Percentiles rank a stretch among this genome's conserved stretches.
phyloP scores from a whole-genome alignment of 2,888 invertebrate genomes.

The Pammene aurita region DNA sequence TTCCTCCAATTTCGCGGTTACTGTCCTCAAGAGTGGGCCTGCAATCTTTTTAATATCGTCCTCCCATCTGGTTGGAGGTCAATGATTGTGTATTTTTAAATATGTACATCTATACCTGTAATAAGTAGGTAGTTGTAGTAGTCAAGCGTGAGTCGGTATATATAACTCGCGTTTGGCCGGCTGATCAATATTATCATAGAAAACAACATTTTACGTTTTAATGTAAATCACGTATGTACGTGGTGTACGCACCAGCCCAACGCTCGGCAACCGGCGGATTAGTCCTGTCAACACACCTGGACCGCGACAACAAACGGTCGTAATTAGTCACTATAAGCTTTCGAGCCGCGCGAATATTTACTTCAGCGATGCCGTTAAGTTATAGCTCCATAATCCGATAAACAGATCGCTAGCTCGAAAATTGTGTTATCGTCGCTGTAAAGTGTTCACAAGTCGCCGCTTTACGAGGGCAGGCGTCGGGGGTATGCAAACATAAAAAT shows the following conservation, averaged over 20 bases:
- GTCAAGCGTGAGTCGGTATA: too few species aligned
- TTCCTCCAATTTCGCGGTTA: too few species aligned
- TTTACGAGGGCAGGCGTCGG: slow-evolving; percentile 79
- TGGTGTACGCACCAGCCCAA: not conserved
- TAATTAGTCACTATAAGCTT: slow-evolving; percentile 73
- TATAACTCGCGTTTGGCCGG: too few species aligned
- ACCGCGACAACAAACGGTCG: slow-evolving; percentile 63
- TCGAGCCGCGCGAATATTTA: slow-evolving; percentile 72
- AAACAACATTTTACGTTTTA: too few species aligned
- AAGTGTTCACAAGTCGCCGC: slow-evolving; percentile 79
- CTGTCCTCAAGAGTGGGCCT: too few species aligned
- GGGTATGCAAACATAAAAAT: slow-evolving; percentile 82
- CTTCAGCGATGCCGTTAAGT: slow-evolving; percentile 67
- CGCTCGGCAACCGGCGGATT: slow-evolving; percentile 54
- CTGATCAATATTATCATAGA: too few species aligned
- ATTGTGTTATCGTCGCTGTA: slow-evolving; percentile 79
- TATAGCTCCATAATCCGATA: slow-evolving; percentile 79
- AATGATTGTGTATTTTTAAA: too few species aligned
- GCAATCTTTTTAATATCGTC: too few species aligned
- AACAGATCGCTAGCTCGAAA: slow-evolving; percentile 72
- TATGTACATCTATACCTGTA: too few species aligned
- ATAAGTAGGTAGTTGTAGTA: too few species aligned
- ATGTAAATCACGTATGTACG: not conserved
- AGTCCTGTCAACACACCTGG: slow-evolving; percentile 72
- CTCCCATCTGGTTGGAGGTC: too few species aligned